Percentiles rank a stretch among this genome's conserved stretches.
Evolutionary conservation across 2,113 vertebrate species (phyloP).

Genomic region (Irena cyanogastra): DNA sequence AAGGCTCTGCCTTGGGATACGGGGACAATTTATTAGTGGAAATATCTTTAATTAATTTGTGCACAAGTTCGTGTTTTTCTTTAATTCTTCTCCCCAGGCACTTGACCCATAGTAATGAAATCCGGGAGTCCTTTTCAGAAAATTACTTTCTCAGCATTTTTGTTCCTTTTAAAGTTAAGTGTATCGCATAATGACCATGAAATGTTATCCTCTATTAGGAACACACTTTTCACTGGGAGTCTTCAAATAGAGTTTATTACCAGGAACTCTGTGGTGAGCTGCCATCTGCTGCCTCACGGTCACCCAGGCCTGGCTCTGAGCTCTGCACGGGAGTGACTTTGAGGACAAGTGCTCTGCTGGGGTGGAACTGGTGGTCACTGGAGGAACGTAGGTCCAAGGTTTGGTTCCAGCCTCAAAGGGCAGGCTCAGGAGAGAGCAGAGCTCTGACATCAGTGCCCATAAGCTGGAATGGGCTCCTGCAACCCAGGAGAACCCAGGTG

Average conservation of each 20-base stretch:
- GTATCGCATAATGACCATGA: conserved; percentile 76
- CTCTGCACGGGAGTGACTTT: background rate
- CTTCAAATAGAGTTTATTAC: conserved; percentile 69
- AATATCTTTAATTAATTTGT: conserved; percentile 80
- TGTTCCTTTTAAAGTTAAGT: conserved; percentile 76
- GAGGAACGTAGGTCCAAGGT: background rate
- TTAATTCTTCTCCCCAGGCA: conserved; percentile 77
- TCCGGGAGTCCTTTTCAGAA: conserved; percentile 73
- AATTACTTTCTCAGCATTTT: conserved; percentile 77
- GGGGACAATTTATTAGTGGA: conserved; percentile 77
- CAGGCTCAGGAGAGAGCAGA: background rate
- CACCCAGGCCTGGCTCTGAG: conserved; percentile 36
- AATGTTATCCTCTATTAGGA: conserved; percentile 78
- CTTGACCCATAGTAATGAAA: conserved; percentile 76
- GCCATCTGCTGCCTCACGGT: conserved; percentile 23
- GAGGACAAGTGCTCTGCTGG: background rate
- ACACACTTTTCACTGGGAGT: conserved; percentile 73
- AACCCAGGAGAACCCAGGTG: background rate
- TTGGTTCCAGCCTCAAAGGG: background rate
- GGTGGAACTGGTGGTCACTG: background rate
- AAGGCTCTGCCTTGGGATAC: conserved; percentile 73
- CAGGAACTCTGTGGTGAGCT: conserved; percentile 58
- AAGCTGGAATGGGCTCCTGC: background rate
- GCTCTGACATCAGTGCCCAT: background rate
- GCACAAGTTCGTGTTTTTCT: conserved; percentile 76